phyloP scores from a whole-genome alignment of 2,113 vertebrate genomes.

The Hippolais icterina region DNA sequence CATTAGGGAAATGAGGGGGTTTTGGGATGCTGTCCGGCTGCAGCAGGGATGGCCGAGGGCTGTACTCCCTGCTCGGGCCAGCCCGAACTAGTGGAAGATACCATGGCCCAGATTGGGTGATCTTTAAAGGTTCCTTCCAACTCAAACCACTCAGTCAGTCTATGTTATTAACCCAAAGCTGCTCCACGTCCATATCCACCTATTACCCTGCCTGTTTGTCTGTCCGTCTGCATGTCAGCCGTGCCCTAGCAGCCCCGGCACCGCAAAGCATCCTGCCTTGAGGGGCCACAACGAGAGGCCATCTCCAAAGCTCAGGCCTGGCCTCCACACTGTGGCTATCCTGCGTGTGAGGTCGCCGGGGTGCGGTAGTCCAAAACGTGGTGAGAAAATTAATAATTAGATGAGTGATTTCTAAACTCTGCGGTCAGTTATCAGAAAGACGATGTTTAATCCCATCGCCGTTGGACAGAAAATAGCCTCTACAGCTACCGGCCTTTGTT shows the following conservation, averaged over 20 bases:
- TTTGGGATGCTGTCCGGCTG: background rate
- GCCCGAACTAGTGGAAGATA: background rate
- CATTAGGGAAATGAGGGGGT: fast-evolving
- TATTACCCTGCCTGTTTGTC: background rate
- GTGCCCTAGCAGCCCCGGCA: no score
- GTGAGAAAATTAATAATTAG: background rate
- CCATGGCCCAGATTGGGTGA: fast-evolving
- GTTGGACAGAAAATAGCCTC: background rate
- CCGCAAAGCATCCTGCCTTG: background rate
- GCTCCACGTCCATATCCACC: background rate
- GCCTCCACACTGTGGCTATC: background rate
- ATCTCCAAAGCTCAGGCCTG: background rate
- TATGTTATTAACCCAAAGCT: background rate
- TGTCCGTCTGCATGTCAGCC: background rate
- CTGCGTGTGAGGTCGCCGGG: fast-evolving
- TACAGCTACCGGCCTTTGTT: background rate
- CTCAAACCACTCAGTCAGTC: background rate
- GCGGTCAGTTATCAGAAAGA: background rate
- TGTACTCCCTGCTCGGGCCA: background rate
- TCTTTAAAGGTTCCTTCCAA: background rate
- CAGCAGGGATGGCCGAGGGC: background rate
- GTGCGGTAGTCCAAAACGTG: background rate
- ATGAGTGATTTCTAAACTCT: background rate
- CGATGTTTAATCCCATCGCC: background rate
- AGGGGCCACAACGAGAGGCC: fast-evolving